A percentile compares a stretch with the other conserved stretches of the same genome.
These are phyloP conservation scores for Myiagra hebetior DNA, from an alignment of 2,113 vertebrate genomes.

Conservation along the genomic window DNA sequence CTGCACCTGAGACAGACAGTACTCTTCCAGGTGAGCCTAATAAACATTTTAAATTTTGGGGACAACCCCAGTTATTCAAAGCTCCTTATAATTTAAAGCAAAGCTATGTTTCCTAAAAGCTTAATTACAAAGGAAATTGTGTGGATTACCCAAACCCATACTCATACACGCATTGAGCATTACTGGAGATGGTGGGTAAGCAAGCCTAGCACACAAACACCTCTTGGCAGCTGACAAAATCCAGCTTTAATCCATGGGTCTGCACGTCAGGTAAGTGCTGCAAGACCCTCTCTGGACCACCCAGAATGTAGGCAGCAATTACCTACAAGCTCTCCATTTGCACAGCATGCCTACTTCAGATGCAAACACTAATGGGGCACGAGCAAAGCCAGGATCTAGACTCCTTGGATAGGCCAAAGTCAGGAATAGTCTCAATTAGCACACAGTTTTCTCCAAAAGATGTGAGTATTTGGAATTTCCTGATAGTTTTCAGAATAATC, in stretches of 20 bases:
- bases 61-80: neutral
- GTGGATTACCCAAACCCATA: neutral
- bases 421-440: neutral
- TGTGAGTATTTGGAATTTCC: neutral
- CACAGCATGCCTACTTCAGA: neutral
- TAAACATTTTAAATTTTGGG: neutral
- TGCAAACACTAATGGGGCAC: neutral
- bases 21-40: neutral
- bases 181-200: neutral
- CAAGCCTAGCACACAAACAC: neutral
- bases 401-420: neutral
- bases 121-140: neutral
- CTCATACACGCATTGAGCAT: neutral
- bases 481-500: neutral
- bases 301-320: neutral
- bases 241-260: neutral
- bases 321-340: neutral
- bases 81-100: neutral
- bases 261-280: neutral
- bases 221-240: neutral
- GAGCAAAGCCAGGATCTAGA: neutral
- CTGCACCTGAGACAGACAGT: neutral
- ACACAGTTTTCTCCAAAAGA: neutral
- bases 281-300: neutral
- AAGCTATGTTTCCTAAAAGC: neutral